Evolutionary conservation across 2,797 vertebrate genomes (phyloP), one percentile per base, ranked within the genome.

Genomic region (Potorous gilbertii): DNA sequence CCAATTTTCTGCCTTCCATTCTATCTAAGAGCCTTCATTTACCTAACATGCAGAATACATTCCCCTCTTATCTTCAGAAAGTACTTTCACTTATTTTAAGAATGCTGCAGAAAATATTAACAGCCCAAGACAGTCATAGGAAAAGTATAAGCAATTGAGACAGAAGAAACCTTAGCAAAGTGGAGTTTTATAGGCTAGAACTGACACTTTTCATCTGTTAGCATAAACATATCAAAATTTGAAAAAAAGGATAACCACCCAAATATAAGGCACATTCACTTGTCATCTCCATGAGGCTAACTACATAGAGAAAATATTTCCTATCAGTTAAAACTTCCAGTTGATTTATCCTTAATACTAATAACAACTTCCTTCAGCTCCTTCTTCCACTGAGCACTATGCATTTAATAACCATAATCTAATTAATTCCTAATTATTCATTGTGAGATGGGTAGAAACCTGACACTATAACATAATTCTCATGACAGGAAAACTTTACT

Each of bases 1-100:
- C 74, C n/a, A 81, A 40, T 28, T 90, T 89, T 95, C n/a, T 91
- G 81, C 55, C 91, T 91, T 66, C 8, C 14, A 46, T 54, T 59
- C 46, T 95, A 56, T 92, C 94, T 81, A 91, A 93, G 93, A 81
- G 90, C 2, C 21, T 34, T 92, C 31, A 94, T 62, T 74, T 87
- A 91, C 90, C 54, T 94, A 95, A 92, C 1, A 92, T 52, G 0
- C 57, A 56, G 90, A 92, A 52, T 4, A 50, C 0, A 31, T 92
- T 93, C 91, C 52, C 40, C 94, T 21, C n/a, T 55, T 4, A 57
- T 91, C 27, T 91, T 94, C 55, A 91, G 93, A 81, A 95, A 95
- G 55, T 46, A 14, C 92, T 92, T 94, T 90, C 92, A 91, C 40
- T 0, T 90, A 54, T 93, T 95, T 95, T 24, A 91, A 95, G 9